Evolutionary conservation across 2,797 vertebrate species (phyloP).

Genomic region (Poeciliopsis gracilis): DNA sequence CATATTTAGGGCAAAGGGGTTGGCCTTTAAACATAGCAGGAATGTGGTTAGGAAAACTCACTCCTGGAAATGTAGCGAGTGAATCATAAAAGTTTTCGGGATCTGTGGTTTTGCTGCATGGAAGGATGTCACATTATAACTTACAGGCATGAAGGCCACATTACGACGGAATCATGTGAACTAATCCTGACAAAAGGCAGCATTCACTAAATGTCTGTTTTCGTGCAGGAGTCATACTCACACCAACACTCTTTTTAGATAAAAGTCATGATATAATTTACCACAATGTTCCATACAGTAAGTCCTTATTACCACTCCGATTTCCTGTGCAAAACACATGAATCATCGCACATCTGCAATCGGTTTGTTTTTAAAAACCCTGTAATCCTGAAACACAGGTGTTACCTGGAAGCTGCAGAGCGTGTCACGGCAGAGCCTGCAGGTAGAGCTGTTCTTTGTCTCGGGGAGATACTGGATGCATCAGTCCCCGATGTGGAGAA

Average conservation of each 20-base stretch:
- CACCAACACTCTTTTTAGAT: background rate
- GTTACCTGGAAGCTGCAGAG: slow-evolving; percentile 24
- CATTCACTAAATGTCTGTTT: slow-evolving; percentile 34
- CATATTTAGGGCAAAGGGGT: slow-evolving; percentile 34
- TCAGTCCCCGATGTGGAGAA: slow-evolving; percentile 62
- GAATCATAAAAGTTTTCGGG: slow-evolving; percentile 23
- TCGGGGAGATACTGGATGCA: slow-evolving; percentile 33
- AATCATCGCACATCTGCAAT: slow-evolving; percentile 5
- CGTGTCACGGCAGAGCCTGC: slow-evolving; percentile 48
- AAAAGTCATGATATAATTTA: slow-evolving; percentile 18
- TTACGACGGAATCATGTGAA: slow-evolving; percentile 64
- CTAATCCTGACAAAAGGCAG: slow-evolving; percentile 47
- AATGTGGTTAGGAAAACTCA: background rate
- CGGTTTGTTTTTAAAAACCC: background rate
- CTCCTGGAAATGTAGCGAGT: slow-evolving; percentile 11
- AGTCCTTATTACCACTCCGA: slow-evolving; percentile 7
- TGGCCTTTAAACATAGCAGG: background rate
- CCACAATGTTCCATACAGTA: slow-evolving; percentile 4
- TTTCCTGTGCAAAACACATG: slow-evolving; percentile 12
- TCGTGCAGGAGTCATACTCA: slow-evolving; percentile 13
- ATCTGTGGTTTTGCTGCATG: slow-evolving; percentile 24
- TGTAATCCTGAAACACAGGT: slow-evolving; percentile 43
- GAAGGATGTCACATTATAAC: slow-evolving; percentile 31
- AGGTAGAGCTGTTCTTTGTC: slow-evolving; percentile 59
- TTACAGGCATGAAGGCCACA: slow-evolving; percentile 39